Conservation (phyloP, 1,140 invertebrate species). For the Orchesella cincta region DNA sequence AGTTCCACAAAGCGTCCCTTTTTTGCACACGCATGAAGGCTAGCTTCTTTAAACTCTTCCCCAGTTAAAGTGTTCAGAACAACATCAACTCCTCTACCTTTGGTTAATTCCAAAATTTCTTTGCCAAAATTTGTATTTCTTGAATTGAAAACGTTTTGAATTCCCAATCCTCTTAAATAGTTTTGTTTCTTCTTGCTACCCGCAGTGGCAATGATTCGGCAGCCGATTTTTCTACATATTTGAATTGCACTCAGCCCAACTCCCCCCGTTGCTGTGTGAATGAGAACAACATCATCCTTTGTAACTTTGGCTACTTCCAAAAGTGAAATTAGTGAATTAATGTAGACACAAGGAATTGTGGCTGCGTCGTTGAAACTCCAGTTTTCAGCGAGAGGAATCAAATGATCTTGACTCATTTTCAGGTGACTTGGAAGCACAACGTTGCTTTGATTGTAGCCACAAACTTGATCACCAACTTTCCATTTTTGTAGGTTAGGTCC, state of each 20-base stretch:
- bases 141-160: no score
- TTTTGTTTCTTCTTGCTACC: no score
- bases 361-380: background rate
- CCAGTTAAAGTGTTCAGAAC: no score
- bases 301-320: background rate
- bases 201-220: no score
- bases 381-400: background rate
- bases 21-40: no score
- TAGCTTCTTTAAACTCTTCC: no score
- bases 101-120: no score
- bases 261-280: slow-evolving; percentile 1
- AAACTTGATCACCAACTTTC: slow-evolving; percentile 7
- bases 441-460: background rate
- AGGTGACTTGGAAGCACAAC: slow-evolving; percentile 3
- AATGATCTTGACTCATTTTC: background rate
- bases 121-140: no score
- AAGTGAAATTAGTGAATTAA: background rate
- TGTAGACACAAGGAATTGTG: background rate
- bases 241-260: background rate
- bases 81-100: no score
- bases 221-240: no score
- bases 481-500: background rate
- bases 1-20: no score
- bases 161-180: no score
- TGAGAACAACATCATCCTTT: background rate